Conservation (phyloP, 1,140 invertebrate genomes). For the Drosophila parabipectinata region DNA sequence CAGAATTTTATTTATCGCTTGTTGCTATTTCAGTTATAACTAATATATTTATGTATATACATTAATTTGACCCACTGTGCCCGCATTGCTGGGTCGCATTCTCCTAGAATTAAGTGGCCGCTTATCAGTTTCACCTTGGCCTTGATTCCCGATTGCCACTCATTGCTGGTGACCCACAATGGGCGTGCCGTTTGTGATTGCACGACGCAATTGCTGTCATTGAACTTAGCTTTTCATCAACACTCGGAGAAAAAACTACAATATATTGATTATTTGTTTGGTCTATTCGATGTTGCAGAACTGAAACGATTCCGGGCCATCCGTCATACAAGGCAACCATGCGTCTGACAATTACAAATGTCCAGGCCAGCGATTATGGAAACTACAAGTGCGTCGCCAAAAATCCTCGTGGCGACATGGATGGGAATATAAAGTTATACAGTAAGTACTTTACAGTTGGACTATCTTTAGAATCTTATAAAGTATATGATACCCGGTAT, state of each 20-base stretch:
- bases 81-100: constrained; percentile 55
- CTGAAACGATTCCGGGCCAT: constrained; percentile 88
- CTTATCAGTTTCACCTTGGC: constrained; percentile 80
- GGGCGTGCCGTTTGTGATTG: constrained; percentile 2
- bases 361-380: constrained; percentile 91
- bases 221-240: constrained; percentile 54
- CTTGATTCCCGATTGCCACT: constrained; percentile 70
- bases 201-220: constrained; percentile 62
- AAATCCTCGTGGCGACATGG: constrained; percentile 95
- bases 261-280: neutral
- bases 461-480: neutral
- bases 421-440: constrained; percentile 94
- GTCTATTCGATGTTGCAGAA: constrained; percentile 60
- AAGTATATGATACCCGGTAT: no score
- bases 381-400: constrained; percentile 96
- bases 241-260: neutral
- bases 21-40: no score
- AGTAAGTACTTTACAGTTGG: constrained; percentile 88
- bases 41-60: no score
- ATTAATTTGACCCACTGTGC: constrained; percentile 34
- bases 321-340: constrained; percentile 93
- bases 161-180: constrained; percentile 65
- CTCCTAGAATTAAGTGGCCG: constrained; percentile 64
- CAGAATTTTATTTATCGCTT: no score
- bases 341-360: constrained; percentile 90